phyloP scores from a whole-genome alignment of 2,113 vertebrate genomes.

The Ursus arctos region DNA sequence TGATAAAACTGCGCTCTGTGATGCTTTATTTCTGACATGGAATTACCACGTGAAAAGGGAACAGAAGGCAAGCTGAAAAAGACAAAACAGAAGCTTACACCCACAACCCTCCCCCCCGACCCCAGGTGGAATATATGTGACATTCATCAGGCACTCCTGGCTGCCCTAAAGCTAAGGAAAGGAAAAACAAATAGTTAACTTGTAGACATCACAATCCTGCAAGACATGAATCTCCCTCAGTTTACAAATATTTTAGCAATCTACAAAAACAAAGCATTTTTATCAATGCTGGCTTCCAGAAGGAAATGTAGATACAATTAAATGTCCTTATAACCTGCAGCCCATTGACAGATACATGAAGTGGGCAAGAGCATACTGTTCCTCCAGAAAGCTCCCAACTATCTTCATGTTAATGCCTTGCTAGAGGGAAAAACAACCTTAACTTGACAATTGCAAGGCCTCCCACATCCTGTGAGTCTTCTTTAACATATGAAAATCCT shows the following conservation, averaged over 20 bases:
- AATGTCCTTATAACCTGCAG: background rate
- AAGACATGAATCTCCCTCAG: background rate
- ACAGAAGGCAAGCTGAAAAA: background rate
- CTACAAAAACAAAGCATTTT: background rate
- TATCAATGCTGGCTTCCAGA: background rate
- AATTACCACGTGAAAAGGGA: background rate
- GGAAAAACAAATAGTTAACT: background rate
- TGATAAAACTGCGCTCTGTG: constrained; percentile 58
- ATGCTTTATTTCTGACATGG: constrained; percentile 71
- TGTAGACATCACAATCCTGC: background rate
- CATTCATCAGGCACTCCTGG: background rate
- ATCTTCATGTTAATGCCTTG: background rate
- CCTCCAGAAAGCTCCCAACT: background rate
- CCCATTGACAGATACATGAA: background rate
- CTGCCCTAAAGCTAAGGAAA: background rate
- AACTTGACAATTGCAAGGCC: background rate
- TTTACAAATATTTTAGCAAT: background rate
- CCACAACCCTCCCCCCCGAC: background rate
- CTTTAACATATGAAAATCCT: background rate
- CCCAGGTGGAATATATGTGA: background rate
- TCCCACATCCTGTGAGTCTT: background rate
- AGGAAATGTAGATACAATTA: background rate
- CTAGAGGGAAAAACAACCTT: background rate
- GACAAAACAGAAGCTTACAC: background rate
- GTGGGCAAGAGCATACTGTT: background rate